Evolutionary conservation across 1,140 invertebrate genomes (phyloP), one percentile per base, ranked within the genome.

Genomic region (Drosophila dunni): DNA sequence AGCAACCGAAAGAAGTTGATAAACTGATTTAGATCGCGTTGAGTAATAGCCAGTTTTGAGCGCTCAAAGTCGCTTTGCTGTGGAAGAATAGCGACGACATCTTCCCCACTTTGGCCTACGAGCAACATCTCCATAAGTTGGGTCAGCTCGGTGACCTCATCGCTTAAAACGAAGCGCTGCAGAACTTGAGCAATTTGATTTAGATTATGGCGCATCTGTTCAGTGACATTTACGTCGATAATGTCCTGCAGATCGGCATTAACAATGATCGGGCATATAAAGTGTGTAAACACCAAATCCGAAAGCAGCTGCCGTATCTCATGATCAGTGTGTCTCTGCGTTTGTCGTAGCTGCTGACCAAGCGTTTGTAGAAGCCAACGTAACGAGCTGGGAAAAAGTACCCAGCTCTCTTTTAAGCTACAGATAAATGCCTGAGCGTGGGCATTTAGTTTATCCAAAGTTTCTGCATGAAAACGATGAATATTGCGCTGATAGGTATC

Each of bases 221-320:
- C 95, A 62, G 97, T 97, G 36, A 99, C 97, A n/a, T 97, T 97
- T 1, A 97, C 96, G 91, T 99, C 98, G 0, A 97, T 97, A 50
- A 99, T 97, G n/a, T 98, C 98, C 92, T 98, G 96, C 0, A 97
- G 96, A 93, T 99, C 98, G 0, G 98, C 98, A 93, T 99, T 98
- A 29, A 98, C 97, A 48, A 99, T 97, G 0, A 98, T 98, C 7
- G 98, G 98, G 90, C 98, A 99, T 67, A 99, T 97, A 79, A 99
- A 99, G 80, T 97, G 95, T 2, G 96, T 97, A 91, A 99, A 97
- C 9, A 99, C 96, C 15, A 99, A 93, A 91, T 99, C 98, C 0
- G 97, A 97, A 90, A 97, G 98, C 80, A 99, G 95, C 7, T 95
- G 95, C 81, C 96, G 94, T 17, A 97, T 94, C 72, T 96, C 95